Evolutionary conservation across 2,113 vertebrate species (phyloP).

Genomic region (Eleginops maclovinus): DNA sequence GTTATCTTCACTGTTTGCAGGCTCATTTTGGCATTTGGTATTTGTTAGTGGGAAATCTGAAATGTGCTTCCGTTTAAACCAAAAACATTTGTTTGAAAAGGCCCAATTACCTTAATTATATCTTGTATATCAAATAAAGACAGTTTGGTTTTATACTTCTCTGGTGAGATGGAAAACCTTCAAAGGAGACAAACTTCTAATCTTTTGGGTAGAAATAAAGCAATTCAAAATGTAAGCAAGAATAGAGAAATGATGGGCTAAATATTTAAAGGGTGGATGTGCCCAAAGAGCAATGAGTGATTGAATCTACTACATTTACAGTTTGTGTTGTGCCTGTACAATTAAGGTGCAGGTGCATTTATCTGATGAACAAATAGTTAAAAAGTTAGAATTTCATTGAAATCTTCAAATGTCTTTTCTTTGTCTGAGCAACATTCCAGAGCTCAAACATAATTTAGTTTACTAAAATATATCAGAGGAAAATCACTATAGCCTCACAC

Average conservation of each 20-base stretch:
- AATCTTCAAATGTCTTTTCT: too few species aligned
- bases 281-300: neutral
- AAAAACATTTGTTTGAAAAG: constrained; percentile 4
- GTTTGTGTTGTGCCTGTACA: neutral
- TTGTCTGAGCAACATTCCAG: too few species aligned
- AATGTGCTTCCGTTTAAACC: constrained; percentile 7
- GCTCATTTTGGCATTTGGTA: neutral
- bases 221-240: neutral
- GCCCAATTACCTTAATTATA: neutral
- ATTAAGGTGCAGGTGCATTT: neutral
- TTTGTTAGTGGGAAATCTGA: too few species aligned
- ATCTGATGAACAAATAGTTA: neutral
- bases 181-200: neutral
- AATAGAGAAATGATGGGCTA: neutral
- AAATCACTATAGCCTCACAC: neutral
- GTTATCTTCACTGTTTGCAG: neutral
- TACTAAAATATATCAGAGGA: neutral
- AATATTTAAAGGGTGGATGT: neutral
- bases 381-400: too few species aligned
- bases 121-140: neutral
- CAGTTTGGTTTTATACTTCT: neutral
- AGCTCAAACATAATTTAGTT: too few species aligned
- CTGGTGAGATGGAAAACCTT: neutral
- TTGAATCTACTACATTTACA: neutral
- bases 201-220: neutral